Evolutionary conservation across 2,797 vertebrate genomes (phyloP).

Genomic region (Alfaro cultratus): DNA sequence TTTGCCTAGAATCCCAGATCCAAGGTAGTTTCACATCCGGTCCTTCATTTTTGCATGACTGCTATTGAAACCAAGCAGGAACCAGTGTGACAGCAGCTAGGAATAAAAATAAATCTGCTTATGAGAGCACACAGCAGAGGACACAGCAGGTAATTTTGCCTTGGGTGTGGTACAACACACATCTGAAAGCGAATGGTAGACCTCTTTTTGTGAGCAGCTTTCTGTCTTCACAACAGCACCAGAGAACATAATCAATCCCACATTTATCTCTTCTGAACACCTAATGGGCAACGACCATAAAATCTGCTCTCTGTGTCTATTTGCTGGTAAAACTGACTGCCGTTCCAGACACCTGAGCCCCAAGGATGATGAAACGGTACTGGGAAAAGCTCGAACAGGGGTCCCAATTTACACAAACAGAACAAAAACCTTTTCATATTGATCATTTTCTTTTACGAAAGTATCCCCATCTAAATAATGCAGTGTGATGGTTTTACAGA

Average conservation of each 20-base stretch:
- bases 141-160: slow-evolving; percentile 46
- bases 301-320: slow-evolving; percentile 25
- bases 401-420: slow-evolving; percentile 9
- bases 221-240: slow-evolving; percentile 47
- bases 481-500: not conserved
- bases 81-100: slow-evolving; percentile 11
- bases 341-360: slow-evolving; percentile 20
- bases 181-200: slow-evolving; percentile 49
- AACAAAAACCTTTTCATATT: not conserved
- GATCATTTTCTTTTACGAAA: not conserved
- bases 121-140: slow-evolving; percentile 29
- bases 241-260: slow-evolving; percentile 46
- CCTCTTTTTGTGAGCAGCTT: slow-evolving; percentile 37
- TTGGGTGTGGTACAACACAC: slow-evolving; percentile 28
- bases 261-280: slow-evolving; percentile 42
- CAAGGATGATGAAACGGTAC: not conserved
- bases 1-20: not conserved
- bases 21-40: not conserved
- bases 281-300: slow-evolving; percentile 47
- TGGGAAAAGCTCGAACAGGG: slow-evolving; percentile 10
- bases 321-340: slow-evolving; percentile 20
- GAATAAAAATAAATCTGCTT: slow-evolving; percentile 44
- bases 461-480: not conserved
- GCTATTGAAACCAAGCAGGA: slow-evolving; percentile 23
- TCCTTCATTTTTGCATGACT: slow-evolving; percentile 19